Percentiles rank a stretch among this genome's conserved stretches.
These are phyloP conservation scores for Exocentrus adspersus DNA, from an alignment of 2,888 invertebrate genomes.

Conservation along the genomic window DNA sequence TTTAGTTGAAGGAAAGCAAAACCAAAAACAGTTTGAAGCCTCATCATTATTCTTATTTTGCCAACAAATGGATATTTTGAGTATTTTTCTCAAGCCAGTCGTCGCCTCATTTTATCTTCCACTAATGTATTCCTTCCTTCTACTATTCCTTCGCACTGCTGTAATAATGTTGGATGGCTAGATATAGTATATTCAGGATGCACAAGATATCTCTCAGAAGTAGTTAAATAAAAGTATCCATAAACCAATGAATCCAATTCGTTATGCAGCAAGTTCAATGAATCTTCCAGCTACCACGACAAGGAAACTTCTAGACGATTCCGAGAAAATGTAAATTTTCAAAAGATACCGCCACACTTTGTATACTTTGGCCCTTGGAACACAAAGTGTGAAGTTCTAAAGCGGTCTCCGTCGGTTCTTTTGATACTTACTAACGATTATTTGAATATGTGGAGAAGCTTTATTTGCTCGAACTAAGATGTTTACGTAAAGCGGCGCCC, in stretches of 20 bases:
- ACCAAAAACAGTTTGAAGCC: too few relatives aligned
- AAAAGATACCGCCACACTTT: constrained; percentile 52
- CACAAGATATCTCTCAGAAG: background rate
- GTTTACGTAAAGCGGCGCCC: constrained; percentile 49
- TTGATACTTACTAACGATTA: constrained; percentile 53
- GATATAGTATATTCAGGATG: too few relatives aligned
- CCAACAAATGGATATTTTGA: too few relatives aligned
- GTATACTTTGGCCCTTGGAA: constrained; percentile 49
- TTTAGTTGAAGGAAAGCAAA: too few relatives aligned
- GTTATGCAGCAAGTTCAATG: background rate
- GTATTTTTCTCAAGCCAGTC: too few relatives aligned
- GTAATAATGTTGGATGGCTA: too few relatives aligned
- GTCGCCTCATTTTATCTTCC: too few relatives aligned
- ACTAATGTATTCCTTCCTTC: too few relatives aligned
- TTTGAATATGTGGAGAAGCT: constrained; percentile 58
- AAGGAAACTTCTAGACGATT: constrained; percentile 33
- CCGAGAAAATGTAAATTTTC: constrained; percentile 58
- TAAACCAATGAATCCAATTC: background rate
- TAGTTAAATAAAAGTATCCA: background rate
- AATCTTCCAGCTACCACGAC: constrained; percentile 26
- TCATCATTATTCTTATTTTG: too few relatives aligned
- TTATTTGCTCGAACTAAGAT: constrained; percentile 56
- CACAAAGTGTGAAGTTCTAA: constrained; percentile 49
- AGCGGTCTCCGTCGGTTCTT: constrained; percentile 51
- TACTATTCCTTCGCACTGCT: too few relatives aligned